Conservation (phyloP, 2,797 vertebrate species). For the Limnodromus scolopaceus region DNA sequence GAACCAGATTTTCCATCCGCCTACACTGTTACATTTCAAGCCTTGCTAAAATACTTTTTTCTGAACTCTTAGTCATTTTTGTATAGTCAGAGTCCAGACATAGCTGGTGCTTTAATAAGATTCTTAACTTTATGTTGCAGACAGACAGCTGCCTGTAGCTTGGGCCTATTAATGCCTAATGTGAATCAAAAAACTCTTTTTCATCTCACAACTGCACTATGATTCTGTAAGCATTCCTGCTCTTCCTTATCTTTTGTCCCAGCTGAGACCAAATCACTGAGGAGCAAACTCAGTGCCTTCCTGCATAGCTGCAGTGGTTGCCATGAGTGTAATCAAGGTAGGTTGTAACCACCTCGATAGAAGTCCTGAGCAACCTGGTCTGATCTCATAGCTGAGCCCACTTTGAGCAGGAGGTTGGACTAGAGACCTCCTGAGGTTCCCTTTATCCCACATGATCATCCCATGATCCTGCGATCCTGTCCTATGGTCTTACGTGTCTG, state of each 20-base stretch:
- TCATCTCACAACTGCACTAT: not conserved
- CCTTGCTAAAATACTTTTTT: not conserved
- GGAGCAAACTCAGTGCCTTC: not conserved
- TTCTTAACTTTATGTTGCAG: not conserved
- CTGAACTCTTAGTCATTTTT: not conserved
- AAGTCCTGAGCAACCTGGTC: not conserved
- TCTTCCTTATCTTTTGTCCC: not conserved
- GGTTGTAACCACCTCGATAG: not conserved
- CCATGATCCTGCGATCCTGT: not conserved
- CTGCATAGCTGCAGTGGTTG: not conserved
- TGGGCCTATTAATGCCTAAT: not conserved
- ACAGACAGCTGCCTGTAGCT: not conserved
- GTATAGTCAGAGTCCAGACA: not conserved
- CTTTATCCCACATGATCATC: not conserved
- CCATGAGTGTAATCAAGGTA: accelerated
- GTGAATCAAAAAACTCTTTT: not conserved
- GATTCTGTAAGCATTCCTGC: not conserved
- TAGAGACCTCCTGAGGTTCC: not conserved
- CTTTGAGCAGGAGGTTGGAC: not conserved
- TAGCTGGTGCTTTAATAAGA: not conserved
- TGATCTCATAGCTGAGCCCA: not conserved
- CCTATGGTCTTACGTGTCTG: not conserved
- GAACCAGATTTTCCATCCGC: not conserved
- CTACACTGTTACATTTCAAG: not conserved
- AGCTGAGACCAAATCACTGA: not conserved